Conservation (phyloP, 2,113 vertebrate genomes). For the Dicrurus megarhynchus region DNA sequence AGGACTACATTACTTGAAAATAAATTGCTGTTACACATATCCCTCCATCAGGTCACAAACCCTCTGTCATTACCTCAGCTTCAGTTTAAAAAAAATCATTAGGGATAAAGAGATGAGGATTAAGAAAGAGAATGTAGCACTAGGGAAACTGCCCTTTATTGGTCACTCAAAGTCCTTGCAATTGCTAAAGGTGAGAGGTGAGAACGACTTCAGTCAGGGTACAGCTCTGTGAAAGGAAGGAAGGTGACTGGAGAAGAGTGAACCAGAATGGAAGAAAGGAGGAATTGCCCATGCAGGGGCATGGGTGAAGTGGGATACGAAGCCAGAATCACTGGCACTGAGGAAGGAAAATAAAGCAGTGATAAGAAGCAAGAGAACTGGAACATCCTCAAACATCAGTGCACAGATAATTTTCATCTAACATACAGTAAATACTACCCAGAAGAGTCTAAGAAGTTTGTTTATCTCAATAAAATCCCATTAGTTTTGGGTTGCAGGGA, state of each 20-base stretch:
- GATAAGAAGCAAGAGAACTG: background rate
- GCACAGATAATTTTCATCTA: background rate
- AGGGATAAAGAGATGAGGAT: background rate
- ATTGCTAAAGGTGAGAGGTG: background rate
- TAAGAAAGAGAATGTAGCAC: background rate
- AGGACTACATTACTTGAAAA: background rate
- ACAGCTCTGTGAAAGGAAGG: background rate
- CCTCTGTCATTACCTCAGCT: background rate
- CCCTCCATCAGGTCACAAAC: background rate
- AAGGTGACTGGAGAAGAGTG: background rate
- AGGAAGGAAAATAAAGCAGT: background rate
- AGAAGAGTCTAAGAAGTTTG: background rate
- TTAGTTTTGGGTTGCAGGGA: background rate
- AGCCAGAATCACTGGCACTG: background rate
- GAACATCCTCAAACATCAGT: background rate
- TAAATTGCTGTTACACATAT: background rate
- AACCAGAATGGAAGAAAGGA: background rate
- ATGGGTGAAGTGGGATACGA: background rate
- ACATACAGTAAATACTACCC: background rate
- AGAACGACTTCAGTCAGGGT: background rate
- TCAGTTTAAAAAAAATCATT: background rate
- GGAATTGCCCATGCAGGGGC: background rate
- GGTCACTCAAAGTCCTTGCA: background rate
- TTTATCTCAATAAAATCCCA: background rate
- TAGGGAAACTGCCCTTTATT: background rate